Percentiles rank a stretch among this genome's conserved stretches.
These are phyloP conservation scores for Melolontha melolontha DNA, from an alignment of 2,888 invertebrate species.

Conservation along the genomic window DNA sequence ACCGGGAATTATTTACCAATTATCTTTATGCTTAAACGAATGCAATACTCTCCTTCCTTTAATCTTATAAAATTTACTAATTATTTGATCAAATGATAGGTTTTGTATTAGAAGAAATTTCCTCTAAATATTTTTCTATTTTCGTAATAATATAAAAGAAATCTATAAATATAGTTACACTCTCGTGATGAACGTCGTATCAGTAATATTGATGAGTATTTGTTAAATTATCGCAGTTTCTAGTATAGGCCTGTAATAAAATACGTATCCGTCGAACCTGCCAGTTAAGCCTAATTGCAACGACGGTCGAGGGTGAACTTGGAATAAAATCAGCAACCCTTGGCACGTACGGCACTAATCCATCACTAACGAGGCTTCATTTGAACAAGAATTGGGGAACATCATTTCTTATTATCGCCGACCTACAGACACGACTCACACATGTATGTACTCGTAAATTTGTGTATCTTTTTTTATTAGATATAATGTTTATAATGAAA, in stretches of 20 bases:
- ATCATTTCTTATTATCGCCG: constrained; percentile 40
- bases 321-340: constrained; percentile 58
- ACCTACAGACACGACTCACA: constrained; percentile 35
- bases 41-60: too few species aligned
- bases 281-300: constrained; percentile 52
- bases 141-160: too few species aligned
- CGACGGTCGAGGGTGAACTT: constrained; percentile 46
- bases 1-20: too few species aligned
- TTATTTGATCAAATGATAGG: too few species aligned
- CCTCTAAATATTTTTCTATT: too few species aligned
- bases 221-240: constrained; percentile 17
- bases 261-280: constrained; percentile 40
- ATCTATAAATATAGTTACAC: too few species aligned
- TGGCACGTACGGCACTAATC: constrained; percentile 69
- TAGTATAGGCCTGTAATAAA: constrained; percentile 15
- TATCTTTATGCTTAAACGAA: too few species aligned
- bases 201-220: neutral
- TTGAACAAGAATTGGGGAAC: constrained; percentile 51
- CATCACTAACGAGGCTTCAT: constrained; percentile 69
- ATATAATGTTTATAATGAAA: too few species aligned
- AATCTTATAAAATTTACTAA: too few species aligned
- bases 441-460: neutral
- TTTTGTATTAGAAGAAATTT: too few species aligned
- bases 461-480: too few species aligned
- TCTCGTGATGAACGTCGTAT: neutral